A percentile compares a stretch with the other conserved stretches of the same genome.
phyloP scores from a whole-genome alignment of 2,113 vertebrate species.

The Gopherus evgoodei region DNA sequence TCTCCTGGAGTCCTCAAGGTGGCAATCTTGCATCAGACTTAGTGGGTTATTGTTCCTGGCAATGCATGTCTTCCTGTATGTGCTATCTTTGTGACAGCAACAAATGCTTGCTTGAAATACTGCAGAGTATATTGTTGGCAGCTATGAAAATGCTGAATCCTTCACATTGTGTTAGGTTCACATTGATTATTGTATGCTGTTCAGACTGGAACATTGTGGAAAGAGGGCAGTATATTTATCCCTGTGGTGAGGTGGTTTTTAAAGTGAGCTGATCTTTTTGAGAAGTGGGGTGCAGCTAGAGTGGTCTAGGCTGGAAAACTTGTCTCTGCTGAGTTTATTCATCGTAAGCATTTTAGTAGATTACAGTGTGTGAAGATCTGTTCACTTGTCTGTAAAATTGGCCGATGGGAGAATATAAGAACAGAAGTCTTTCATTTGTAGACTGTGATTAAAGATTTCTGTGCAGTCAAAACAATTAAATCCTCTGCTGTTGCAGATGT shows the following conservation, averaged over 20 bases:
- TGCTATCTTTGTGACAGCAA: background rate
- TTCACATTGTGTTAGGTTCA: background rate
- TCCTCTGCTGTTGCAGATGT: background rate
- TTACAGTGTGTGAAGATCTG: background rate
- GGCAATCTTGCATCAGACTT: constrained; percentile 57
- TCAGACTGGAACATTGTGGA: background rate
- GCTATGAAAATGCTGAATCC: background rate
- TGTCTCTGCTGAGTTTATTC: background rate
- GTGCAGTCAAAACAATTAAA: background rate
- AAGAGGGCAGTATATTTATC: background rate
- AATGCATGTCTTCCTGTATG: background rate
- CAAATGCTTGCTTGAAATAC: background rate
- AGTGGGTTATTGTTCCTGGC: background rate
- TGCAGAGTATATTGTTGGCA: background rate
- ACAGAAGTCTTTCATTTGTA: background rate
- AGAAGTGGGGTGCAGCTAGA: background rate
- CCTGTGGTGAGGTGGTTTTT: background rate
- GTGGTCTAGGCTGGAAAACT: background rate
- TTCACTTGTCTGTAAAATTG: background rate
- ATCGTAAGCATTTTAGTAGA: background rate
- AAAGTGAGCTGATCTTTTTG: background rate
- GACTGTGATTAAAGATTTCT: background rate
- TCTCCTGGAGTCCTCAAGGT: constrained; percentile 65
- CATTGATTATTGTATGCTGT: background rate
- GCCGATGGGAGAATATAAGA: background rate